Base-by-base conservation (phyloP, 2,888 invertebrate species). In the Opisthograptis luteolata region DNA sequence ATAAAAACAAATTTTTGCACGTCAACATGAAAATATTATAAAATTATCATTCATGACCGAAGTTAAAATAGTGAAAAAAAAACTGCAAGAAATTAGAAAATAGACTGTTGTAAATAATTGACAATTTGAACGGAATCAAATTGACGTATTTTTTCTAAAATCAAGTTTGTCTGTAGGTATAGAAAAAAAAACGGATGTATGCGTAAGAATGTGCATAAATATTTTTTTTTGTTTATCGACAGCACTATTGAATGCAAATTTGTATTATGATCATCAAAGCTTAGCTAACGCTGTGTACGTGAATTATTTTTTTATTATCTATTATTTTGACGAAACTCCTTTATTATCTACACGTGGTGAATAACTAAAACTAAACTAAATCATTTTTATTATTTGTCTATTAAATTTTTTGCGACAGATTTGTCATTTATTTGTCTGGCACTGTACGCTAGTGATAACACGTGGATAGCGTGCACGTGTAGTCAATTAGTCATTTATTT, bases 61-160 rank as follows among this genome's bases (percentile, higher is more conserved):
- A 60, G 51, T 60, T 62, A 48, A 49, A 60, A 56, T 57, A 60
- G 47, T 55, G 53, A 42, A 62, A 66, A n/a, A 64, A 66, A 62
- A 42, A 55, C 56, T 58, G 54, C 60, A 63, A 64, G 64, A 71
- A 64, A 65, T 66, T 61, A 76, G 73, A 69, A 50, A 55, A 60
- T 80, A 81, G 76, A 76, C 66, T 72, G 74, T 70, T 78, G 79
- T 79, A 75, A 73, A 79, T 79, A 78, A 75, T 73, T 68, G 66
- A 70, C 13, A 54, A 67, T 60, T 55, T 63, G 58, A 64, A 59
- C 63, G 60, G 58, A 64, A 60, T 59, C 48, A 76, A 73, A 75
- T 69, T 61, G 65, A 76, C 74, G 78, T 79, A 76, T 79, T 79
- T 80, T 79, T 80, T 78, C 79, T 75, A 78, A 73, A 73, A 63